A percentile compares a stretch with the other conserved stretches of the same genome.
Evolutionary conservation across 1,140 invertebrate genomes (phyloP).

Genomic region (Portunus trituberculatus): DNA sequence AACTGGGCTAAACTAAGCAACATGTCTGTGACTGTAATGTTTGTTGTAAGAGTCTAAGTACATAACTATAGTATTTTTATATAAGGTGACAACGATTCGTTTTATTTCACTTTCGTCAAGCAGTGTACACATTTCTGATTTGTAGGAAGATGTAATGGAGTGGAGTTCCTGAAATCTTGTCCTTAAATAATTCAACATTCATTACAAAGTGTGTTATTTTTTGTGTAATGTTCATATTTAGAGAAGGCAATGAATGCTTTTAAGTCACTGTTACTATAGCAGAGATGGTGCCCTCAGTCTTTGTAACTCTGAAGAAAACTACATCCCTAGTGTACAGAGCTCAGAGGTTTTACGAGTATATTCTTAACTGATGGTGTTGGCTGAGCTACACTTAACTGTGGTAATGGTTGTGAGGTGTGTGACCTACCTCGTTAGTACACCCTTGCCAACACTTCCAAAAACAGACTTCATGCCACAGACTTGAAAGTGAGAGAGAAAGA

Average conservation of each 20-base stretch:
- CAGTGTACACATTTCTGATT: too few species aligned
- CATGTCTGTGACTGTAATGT: neutral
- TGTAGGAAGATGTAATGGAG: too few species aligned
- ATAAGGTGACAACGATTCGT: neutral
- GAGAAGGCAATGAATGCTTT: neutral
- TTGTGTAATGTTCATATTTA: neutral
- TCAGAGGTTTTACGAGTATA: too few species aligned
- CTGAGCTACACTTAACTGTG: too few species aligned
- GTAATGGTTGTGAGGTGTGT: too few species aligned
- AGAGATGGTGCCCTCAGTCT: too few species aligned
- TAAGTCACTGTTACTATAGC: neutral
- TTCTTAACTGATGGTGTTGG: too few species aligned
- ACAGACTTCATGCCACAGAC: neutral
- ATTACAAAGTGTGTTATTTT: neutral
- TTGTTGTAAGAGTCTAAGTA: neutral
- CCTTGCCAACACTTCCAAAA: too few species aligned
- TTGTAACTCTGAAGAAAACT: too few species aligned
- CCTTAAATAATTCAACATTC: neutral
- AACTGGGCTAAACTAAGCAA: neutral
- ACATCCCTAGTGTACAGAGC: too few species aligned
- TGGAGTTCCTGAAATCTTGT: neutral
- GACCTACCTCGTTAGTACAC: too few species aligned
- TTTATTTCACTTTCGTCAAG: neutral
- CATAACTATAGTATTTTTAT: constrained; percentile 5
- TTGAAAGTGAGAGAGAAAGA: too few species aligned